These are phyloP conservation scores for Mixornis gularis DNA, from an alignment of 2,113 vertebrate species.

Conservation along the genomic window DNA sequence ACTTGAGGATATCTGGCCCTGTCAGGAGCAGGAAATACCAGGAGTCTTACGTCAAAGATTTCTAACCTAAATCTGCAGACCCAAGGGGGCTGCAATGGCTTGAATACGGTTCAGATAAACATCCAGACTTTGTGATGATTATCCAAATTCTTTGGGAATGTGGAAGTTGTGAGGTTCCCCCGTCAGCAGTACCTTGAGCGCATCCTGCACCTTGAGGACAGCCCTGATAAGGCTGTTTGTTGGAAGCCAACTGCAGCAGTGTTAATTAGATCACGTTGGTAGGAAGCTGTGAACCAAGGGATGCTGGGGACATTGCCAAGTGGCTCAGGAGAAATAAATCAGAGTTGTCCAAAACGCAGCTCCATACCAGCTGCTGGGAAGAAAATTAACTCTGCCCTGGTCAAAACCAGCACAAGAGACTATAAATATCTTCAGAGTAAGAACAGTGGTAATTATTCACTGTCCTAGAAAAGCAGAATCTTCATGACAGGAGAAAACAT, in stretches of 20 bases:
- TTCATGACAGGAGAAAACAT: background rate
- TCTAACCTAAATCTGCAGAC: conserved; percentile 2
- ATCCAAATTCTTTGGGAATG: conserved; percentile 22
- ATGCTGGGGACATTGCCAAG: background rate
- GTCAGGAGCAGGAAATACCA: conserved; percentile 51
- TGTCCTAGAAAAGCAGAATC: background rate
- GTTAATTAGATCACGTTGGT: background rate
- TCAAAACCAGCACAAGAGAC: background rate
- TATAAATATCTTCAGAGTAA: background rate
- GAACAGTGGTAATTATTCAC: background rate
- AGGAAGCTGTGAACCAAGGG: background rate
- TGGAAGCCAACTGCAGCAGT: background rate
- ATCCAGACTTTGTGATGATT: conserved; percentile 37
- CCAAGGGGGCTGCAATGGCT: background rate
- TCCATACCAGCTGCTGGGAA: background rate
- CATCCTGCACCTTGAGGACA: conserved; percentile 15
- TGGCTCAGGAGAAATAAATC: background rate
- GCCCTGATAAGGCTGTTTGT: background rate
- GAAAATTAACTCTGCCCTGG: background rate
- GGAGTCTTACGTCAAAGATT: background rate
- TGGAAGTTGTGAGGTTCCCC: background rate
- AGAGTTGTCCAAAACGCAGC: background rate
- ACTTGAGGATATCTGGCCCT: background rate
- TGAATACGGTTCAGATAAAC: conserved; percentile 25
- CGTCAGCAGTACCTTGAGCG: background rate